These are phyloP conservation scores for Scaptomyza tumidula DNA, from an alignment of 2,888 invertebrate genomes.

Conservation along the genomic window DNA sequence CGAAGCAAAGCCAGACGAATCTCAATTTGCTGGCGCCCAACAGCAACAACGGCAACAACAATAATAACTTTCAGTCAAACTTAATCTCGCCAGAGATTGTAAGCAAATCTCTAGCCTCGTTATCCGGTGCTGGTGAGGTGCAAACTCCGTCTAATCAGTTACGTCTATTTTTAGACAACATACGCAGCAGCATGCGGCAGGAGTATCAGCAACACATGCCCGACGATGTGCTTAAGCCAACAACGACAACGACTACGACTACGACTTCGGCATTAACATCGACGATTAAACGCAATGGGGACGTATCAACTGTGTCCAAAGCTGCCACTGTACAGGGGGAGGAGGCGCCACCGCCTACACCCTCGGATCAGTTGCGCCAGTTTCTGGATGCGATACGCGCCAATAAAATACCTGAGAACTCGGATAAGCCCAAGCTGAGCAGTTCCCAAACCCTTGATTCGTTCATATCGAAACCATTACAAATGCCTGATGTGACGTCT, in stretches of 20 bases:
- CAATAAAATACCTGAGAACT: constrained; percentile 83
- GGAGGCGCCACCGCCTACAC: constrained; percentile 78
- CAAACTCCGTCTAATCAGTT: constrained; percentile 84
- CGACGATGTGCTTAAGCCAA: constrained; percentile 80
- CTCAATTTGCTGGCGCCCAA: constrained; percentile 65
- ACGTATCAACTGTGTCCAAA: neutral
- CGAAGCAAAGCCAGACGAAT: constrained; percentile 71
- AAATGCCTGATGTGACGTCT: constrained; percentile 82
- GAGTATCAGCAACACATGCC: constrained; percentile 82
- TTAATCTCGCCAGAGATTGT: constrained; percentile 83
- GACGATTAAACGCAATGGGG: constrained; percentile 51
- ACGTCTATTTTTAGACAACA: constrained; percentile 83
- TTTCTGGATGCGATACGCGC: constrained; percentile 84
- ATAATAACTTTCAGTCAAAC: constrained; percentile 76
- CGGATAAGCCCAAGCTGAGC: constrained; percentile 78
- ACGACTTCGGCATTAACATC: constrained; percentile 23
- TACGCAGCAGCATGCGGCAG: constrained; percentile 83
- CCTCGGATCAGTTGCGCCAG: constrained; percentile 84
- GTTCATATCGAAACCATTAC: constrained; percentile 81
- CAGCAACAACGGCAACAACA: constrained; percentile 29
- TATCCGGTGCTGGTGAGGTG: constrained; percentile 75
- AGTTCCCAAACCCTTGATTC: constrained; percentile 81
- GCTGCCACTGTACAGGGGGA: constrained; percentile 1
- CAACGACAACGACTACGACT: constrained; percentile 30
- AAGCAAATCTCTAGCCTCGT: constrained; percentile 81